Conservation (phyloP, 1,140 invertebrate genomes). For the Drosophila pseudoananassae region DNA sequence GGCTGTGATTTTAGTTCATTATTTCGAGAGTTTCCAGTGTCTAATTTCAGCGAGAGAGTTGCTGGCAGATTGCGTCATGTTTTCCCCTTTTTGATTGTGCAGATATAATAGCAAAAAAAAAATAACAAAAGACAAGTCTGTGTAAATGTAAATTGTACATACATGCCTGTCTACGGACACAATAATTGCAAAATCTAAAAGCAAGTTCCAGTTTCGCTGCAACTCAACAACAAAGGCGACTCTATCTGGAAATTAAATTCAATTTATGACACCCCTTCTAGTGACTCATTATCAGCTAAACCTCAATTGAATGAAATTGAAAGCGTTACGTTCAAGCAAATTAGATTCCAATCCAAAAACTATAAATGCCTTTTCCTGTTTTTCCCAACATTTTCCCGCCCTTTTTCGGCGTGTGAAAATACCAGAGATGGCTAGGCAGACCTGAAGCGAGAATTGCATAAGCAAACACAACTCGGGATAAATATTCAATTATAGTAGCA, state of each 20-base stretch:
- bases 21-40: constrained; percentile 50
- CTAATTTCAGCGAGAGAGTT: constrained; percentile 31
- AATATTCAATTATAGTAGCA: constrained; percentile 50
- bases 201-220: constrained; percentile 36
- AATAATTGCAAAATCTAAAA: constrained; percentile 52
- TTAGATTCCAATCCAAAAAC: constrained; percentile 48
- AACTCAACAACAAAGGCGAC: constrained; percentile 36
- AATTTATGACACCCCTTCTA: constrained; percentile 34
- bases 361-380: constrained; percentile 21
- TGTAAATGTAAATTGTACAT: constrained; percentile 19
- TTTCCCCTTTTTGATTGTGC: no score
- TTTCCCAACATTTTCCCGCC: constrained; percentile 18
- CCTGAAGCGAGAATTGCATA: constrained; percentile 64
- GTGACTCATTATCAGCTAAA: constrained; percentile 30
- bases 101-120: constrained; percentile 24
- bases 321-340: no score
- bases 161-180: not conserved
- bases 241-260: constrained; percentile 44
- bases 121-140: constrained; percentile 21
- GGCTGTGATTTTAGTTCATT: constrained; percentile 28
- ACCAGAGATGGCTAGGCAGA: constrained; percentile 28
- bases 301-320: constrained; percentile 65
- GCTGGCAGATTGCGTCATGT: constrained; percentile 48
- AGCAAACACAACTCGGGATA: constrained; percentile 32
- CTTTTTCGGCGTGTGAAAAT: constrained; percentile 68